Evolutionary conservation across 2,113 vertebrate species (phyloP), one percentile per base, ranked within the genome.

Genomic region (Empidonax traillii): DNA sequence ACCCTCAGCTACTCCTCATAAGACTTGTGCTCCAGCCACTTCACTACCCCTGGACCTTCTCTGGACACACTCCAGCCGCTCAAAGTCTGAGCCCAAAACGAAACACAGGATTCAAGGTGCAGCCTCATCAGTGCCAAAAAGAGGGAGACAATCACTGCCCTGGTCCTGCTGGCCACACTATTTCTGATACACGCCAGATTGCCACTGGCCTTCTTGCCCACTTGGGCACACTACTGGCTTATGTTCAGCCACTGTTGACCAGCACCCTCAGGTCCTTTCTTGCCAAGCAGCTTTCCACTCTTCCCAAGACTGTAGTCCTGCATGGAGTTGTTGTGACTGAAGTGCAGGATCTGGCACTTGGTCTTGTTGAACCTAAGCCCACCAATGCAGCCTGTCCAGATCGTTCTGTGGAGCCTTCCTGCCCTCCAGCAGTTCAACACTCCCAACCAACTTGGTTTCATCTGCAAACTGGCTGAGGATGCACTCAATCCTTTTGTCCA

Each of bases 211-310:
- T 8, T 12, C 12, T 51, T 51, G 37, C 6, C 15, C 14, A 44
- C 44, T 22, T 37, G 27, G 22, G 3, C 44, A 23, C 14, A 33
- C 24, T 8, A 14, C 35, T 66, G 51, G 5, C 19, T 51, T 22
- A 14, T 13, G 2, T 39, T n/a, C 46, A 46, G 41, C 46, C 5
- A 28, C 20, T 44, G 4, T 12, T 6, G 2, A 53, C 22, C 19
- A 69, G 4, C 20, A 63, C 0, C 0, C 4, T 13, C 21, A n/a
- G 13, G 27, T 35, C 6, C 10, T 12, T 37, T 61, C 17, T 24
- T 61, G 23, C 4, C 8, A 5, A 61, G 3, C 24, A 37, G 24
- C 41, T 51, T 66, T 66, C 3, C 62, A 33, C 41, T 61, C 24
- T 39, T 41, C 14, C 8, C 9, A 24, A 41, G 21, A 15, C 61